A percentile compares a stretch with the other conserved stretches of the same genome.
Conservation (phyloP, 2,797 vertebrate species). For the Sebastes iracundus region DNA sequence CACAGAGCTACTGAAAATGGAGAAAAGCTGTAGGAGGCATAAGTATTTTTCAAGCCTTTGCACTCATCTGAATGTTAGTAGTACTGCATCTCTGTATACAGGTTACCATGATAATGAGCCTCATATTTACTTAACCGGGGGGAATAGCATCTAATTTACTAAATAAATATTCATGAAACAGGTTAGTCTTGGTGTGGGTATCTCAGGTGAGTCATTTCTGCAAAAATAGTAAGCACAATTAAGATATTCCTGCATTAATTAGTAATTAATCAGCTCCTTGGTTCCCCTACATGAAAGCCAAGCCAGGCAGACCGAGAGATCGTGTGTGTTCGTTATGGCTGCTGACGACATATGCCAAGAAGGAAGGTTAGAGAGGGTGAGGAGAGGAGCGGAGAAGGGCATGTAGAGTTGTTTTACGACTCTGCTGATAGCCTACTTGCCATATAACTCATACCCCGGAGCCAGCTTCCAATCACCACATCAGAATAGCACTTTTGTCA, state of each 20-base stretch:
- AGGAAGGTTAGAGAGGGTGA: slow-evolving; percentile 37
- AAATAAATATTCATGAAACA: slow-evolving; percentile 69
- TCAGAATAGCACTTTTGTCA: slow-evolving; percentile 35
- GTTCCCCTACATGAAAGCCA: slow-evolving; percentile 52
- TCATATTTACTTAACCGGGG: slow-evolving; percentile 22
- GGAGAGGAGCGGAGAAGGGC: slow-evolving; percentile 14
- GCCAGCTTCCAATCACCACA: slow-evolving; percentile 60
- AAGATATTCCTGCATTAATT: slow-evolving; percentile 58
- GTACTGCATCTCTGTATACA: background rate
- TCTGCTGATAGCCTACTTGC: slow-evolving; percentile 50
- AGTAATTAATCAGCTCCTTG: slow-evolving; percentile 57
- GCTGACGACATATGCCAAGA: slow-evolving; percentile 54
- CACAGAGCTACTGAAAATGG: background rate
- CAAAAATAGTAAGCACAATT: slow-evolving; percentile 61
- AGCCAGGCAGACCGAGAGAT: slow-evolving; percentile 10
- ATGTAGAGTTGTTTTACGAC: slow-evolving; percentile 61
- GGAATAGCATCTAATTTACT: slow-evolving; percentile 32
- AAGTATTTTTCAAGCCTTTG: background rate
- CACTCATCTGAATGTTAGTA: background rate
- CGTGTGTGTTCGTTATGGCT: slow-evolving; percentile 36
- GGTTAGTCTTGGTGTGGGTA: slow-evolving; percentile 33
- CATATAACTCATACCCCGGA: slow-evolving; percentile 42
- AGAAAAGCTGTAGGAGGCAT: background rate
- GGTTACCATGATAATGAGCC: slow-evolving; percentile 31
- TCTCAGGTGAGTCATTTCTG: slow-evolving; percentile 69